Percentiles rank a stretch among this genome's conserved stretches.
Evolutionary conservation across 2,113 vertebrate genomes (phyloP).

Genomic region (Chauna torquata): DNA sequence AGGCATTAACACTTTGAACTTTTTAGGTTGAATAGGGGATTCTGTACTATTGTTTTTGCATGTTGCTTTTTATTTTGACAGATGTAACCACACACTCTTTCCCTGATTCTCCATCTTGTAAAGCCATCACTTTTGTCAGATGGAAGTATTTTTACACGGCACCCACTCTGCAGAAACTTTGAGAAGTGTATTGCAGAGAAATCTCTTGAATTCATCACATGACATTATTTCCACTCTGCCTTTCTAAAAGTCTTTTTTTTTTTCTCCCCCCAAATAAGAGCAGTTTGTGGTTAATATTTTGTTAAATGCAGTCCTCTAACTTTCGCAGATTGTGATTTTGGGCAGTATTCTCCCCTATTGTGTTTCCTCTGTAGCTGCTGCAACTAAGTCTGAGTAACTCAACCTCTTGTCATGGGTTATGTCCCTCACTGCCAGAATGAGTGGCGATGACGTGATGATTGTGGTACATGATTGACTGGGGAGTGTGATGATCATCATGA

Average conservation of each 20-base stretch:
- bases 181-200: not conserved
- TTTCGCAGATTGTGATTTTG: not conserved
- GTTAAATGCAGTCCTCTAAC: not conserved
- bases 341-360: not conserved
- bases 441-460: not conserved
- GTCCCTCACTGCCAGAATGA: not conserved
- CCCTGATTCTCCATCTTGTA: not conserved
- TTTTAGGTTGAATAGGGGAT: not conserved
- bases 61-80: not conserved
- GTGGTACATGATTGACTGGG: not conserved
- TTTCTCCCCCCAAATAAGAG: not conserved
- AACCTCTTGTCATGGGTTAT: not conserved
- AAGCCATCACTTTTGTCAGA: not conserved
- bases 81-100: not conserved
- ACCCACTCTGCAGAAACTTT: not conserved
- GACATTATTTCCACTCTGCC: not conserved
- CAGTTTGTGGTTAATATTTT: not conserved
- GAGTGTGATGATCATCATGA: not conserved
- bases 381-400: not conserved
- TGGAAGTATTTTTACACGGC: not conserved
- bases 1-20: not conserved
- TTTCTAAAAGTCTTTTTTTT: not conserved
- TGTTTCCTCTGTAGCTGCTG: not conserved
- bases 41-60: not conserved
- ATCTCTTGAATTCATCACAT: not conserved